These are phyloP conservation scores for Emmelina monodactyla DNA, from an alignment of 2,888 invertebrate genomes.

Conservation along the genomic window DNA sequence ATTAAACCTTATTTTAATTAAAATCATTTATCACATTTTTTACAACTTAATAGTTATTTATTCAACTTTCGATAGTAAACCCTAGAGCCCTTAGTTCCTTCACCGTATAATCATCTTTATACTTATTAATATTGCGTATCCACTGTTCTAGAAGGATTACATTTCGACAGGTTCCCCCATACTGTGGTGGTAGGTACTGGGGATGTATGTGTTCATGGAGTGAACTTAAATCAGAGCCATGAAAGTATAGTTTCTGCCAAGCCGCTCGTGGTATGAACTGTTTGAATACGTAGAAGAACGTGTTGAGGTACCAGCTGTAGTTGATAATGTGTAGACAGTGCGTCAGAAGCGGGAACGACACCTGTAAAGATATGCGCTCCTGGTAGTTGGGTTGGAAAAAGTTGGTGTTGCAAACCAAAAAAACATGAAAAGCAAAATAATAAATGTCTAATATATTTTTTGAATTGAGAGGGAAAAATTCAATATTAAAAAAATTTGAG, in stretches of 20 bases:
- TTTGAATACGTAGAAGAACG: slow-evolving; percentile 77
- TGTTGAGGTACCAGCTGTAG: slow-evolving; percentile 81
- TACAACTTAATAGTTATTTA: background rate
- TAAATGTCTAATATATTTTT: no score
- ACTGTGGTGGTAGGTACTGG: slow-evolving; percentile 39
- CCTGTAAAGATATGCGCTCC: slow-evolving; percentile 44
- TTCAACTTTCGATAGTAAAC: slow-evolving; percentile 30
- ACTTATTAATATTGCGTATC: slow-evolving; percentile 61
- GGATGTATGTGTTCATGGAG: slow-evolving; percentile 44
- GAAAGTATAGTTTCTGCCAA: slow-evolving; percentile 57
- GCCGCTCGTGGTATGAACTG: slow-evolving; percentile 75
- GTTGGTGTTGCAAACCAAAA: no score
- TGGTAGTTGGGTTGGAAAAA: slow-evolving; percentile 8
- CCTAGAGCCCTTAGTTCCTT: slow-evolving; percentile 71
- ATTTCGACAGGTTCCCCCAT: slow-evolving; percentile 56
- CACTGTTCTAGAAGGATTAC: slow-evolving; percentile 70
- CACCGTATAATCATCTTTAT: slow-evolving; percentile 58
- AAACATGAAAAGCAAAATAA: no score
- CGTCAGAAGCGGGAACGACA: slow-evolving; percentile 75
- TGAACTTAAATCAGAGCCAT: slow-evolving; percentile 41
- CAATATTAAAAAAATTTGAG: background rate
- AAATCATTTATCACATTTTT: no score
- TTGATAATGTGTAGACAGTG: slow-evolving; percentile 78
- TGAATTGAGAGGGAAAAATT: background rate
- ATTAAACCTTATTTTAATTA: no score